phyloP scores from a whole-genome alignment of 2,888 invertebrate genomes.

The Coelopa pilipes region DNA sequence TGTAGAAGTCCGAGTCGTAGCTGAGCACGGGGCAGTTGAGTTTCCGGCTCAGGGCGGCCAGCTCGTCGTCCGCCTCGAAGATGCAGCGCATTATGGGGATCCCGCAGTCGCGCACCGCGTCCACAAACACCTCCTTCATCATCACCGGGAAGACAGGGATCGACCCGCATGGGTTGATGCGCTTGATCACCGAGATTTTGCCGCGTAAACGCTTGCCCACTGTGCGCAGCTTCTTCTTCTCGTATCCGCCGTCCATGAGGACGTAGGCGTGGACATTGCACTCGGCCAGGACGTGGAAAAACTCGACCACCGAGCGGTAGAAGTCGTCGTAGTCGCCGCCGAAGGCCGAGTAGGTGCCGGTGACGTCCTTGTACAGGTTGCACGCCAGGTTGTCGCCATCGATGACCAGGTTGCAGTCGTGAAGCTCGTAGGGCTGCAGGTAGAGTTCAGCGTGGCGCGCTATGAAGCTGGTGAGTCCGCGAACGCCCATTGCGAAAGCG shows the following conservation, averaged over 20 bases:
- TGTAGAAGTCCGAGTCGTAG: constrained; percentile 94
- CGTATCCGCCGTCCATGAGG: constrained; percentile 83
- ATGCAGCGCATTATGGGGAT: constrained; percentile 79
- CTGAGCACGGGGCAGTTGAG: constrained; percentile 88
- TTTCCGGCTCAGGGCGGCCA: constrained; percentile 82
- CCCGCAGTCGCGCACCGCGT: constrained; percentile 74
- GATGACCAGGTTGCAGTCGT: constrained; percentile 77
- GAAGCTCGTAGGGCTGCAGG: constrained; percentile 73
- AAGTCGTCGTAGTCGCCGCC: constrained; percentile 88
- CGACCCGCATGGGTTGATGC: constrained; percentile 71
- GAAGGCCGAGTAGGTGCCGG: constrained; percentile 76
- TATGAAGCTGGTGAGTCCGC: constrained; percentile 85
- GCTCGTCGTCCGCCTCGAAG: constrained; percentile 91
- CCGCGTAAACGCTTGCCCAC: constrained; percentile 71
- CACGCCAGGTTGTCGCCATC: constrained; percentile 84
- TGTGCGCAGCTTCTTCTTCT: constrained; percentile 77
- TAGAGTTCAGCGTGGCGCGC: constrained; percentile 74
- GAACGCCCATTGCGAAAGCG: constrained; percentile 79
- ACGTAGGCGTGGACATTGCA: constrained; percentile 80
- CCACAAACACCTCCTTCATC: constrained; percentile 78
- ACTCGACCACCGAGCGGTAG: constrained; percentile 73
- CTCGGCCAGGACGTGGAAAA: constrained; percentile 76
- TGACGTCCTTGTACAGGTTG: constrained; percentile 74
- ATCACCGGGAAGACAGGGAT: constrained; percentile 79
- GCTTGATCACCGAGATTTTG: constrained; percentile 71